These are phyloP conservation scores for Manduca sexta DNA, from an alignment of 1,140 invertebrate genomes.

Conservation along the genomic window DNA sequence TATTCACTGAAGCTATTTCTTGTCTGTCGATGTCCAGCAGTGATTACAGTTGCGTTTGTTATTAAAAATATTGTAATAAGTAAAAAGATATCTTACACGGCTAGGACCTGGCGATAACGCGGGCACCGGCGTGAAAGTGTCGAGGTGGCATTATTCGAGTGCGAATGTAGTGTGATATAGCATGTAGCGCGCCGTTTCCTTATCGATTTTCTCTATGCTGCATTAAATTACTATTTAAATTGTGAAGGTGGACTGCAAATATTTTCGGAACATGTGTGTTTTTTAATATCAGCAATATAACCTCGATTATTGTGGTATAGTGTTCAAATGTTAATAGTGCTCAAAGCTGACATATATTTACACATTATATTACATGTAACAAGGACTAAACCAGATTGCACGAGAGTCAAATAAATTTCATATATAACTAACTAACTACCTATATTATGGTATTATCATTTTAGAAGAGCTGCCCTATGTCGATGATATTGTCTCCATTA, in stretches of 20 bases:
- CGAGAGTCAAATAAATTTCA: not conserved
- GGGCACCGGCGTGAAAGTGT: constrained; percentile 11
- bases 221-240: constrained; percentile 67
- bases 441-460: constrained; percentile 1
- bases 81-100: constrained; percentile 10
- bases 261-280: constrained; percentile 45
- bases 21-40: constrained; percentile 31
- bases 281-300: constrained; percentile 23
- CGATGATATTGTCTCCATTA: constrained; percentile 50
- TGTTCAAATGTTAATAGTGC: constrained; percentile 11
- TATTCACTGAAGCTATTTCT: constrained; percentile 28
- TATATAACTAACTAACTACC: not conserved
- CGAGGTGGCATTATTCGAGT: constrained; percentile 34
- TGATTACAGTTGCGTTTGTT: constrained; percentile 24
- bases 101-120: constrained; percentile 12
- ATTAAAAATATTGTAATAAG: constrained; percentile 26
- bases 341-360: constrained; percentile 7
- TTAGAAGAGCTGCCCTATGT: constrained; percentile 31
- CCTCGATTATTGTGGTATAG: constrained; percentile 5
- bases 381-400: not conserved
- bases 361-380: not conserved
- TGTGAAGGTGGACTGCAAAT: constrained; percentile 57
- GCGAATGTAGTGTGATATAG: constrained; percentile 40
- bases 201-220: constrained; percentile 71
- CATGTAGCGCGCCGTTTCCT: constrained; percentile 59